Percentiles rank a stretch among this genome's conserved stretches.
Conservation (phyloP, 37 sponge, comb jelly and placozoan genomes). For the Cladorhizidae sp. region DNA sequence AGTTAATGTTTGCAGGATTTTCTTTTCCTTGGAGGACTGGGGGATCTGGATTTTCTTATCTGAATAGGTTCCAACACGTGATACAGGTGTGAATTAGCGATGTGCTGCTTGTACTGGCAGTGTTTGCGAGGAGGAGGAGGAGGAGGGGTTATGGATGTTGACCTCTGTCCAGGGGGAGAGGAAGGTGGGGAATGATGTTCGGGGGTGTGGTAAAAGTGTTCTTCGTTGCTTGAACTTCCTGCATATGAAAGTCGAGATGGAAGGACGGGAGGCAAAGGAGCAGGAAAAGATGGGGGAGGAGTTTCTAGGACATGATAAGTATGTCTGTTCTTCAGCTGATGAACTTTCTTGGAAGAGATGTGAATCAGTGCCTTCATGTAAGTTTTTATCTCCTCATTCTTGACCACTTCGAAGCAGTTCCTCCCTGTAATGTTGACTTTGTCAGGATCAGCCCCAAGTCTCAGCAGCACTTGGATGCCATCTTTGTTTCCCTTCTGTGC, state of each 20-base stretch:
- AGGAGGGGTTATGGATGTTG: background rate
- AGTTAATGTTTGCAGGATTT: too few species aligned
- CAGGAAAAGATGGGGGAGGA: background rate
- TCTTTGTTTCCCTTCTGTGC: slow-evolving; percentile 52
- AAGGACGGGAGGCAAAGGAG: background rate
- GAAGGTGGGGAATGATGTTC: slow-evolving; percentile 1
- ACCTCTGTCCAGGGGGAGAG: background rate
- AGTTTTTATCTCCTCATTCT: slow-evolving; percentile 11
- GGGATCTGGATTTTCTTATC: too few species aligned
- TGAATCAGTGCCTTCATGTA: background rate
- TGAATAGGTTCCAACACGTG: background rate
- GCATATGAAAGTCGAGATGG: too few species aligned
- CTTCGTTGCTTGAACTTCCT: background rate
- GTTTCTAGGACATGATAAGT: background rate
- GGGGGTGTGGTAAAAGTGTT: slow-evolving; percentile 7
- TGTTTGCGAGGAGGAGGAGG: slow-evolving; percentile 18
- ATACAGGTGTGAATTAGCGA: background rate
- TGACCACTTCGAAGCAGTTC: slow-evolving; percentile 42
- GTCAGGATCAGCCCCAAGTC: slow-evolving; percentile 67
- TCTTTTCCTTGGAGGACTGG: too few species aligned
- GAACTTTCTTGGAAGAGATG: background rate
- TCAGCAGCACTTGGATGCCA: slow-evolving; percentile 40
- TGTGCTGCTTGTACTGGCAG: background rate
- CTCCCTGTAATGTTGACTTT: slow-evolving; percentile 45
- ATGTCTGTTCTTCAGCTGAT: background rate